Percentiles rank a stretch among this genome's conserved stretches.
phyloP scores from a whole-genome alignment of 2,797 vertebrate species.

The Sphenopsis melanotis region DNA sequence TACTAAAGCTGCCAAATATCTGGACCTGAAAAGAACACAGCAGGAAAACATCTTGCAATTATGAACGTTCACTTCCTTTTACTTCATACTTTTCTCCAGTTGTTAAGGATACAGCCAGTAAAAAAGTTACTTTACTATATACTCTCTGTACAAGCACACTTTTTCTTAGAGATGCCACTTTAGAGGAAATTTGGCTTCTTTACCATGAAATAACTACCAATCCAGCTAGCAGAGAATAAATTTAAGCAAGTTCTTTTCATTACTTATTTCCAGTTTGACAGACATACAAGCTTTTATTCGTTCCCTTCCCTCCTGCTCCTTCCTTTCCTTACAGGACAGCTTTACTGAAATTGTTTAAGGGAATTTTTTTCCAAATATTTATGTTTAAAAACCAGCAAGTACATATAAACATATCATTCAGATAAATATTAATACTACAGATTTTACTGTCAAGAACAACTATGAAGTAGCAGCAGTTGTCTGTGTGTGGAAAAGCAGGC shows the following conservation, averaged over 20 bases:
- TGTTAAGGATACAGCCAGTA: not conserved
- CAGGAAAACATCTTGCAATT: not conserved
- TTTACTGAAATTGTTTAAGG: not conserved
- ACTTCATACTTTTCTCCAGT: not conserved
- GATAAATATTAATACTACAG: not conserved
- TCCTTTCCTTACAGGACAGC: not conserved
- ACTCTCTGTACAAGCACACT: not conserved
- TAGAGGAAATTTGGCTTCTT: not conserved
- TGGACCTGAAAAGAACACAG: conserved; percentile 80
- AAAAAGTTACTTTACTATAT: not conserved
- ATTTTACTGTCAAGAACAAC: not conserved
- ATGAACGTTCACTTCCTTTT: not conserved
- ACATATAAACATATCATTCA: not conserved
- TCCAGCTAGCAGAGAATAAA: not conserved
- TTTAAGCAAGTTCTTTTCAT: not conserved
- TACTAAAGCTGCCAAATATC: conserved; percentile 98
- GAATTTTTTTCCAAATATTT: not conserved
- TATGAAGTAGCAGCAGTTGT: not conserved
- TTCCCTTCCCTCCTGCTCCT: not conserved
- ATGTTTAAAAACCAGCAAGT: not conserved
- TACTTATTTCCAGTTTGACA: not conserved
- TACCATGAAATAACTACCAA: not conserved
- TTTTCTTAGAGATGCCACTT: not conserved
- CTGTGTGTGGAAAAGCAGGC: not conserved
- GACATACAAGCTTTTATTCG: not conserved